phyloP scores from a whole-genome alignment of 1,140 invertebrate species.

The Lanistes nyassanus region DNA sequence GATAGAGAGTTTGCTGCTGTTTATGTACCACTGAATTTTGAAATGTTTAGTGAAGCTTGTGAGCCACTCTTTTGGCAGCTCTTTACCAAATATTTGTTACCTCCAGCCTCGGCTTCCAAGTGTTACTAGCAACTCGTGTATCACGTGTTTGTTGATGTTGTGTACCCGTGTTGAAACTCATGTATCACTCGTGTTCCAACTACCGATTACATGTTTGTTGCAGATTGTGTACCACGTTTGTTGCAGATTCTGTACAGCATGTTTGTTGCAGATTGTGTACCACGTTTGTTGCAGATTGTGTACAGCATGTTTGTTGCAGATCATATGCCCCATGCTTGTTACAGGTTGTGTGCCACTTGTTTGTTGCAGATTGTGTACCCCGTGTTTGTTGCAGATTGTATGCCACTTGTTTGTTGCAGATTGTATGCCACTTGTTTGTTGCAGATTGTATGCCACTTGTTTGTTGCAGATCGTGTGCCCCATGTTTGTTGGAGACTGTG shows the following conservation, averaged over 20 bases:
- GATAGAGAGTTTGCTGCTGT: too few relatives aligned
- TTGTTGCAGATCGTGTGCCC: background rate
- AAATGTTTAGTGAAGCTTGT: background rate
- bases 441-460: background rate
- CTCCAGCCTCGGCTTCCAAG: background rate
- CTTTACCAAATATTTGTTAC: background rate
- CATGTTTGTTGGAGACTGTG: background rate
- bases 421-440: background rate
- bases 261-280: too few relatives aligned
- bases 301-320: conserved; percentile 2
- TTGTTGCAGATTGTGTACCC: too few relatives aligned
- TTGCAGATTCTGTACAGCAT: too few relatives aligned
- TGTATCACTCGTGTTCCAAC: too few relatives aligned
- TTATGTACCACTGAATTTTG: too few relatives aligned
- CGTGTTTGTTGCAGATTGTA: too few relatives aligned
- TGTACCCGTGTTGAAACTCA: too few relatives aligned
- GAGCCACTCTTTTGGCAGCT: background rate
- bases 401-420: background rate
- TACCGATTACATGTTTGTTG: background rate
- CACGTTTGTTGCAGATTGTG: too few relatives aligned
- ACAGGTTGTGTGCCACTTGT: background rate
- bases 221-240: conserved; percentile 63
- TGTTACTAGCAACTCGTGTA: background rate
- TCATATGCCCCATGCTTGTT: background rate
- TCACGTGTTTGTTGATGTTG: background rate